Evolutionary conservation across 2,888 invertebrate genomes (phyloP).

Genomic region (Adela reaumurella): DNA sequence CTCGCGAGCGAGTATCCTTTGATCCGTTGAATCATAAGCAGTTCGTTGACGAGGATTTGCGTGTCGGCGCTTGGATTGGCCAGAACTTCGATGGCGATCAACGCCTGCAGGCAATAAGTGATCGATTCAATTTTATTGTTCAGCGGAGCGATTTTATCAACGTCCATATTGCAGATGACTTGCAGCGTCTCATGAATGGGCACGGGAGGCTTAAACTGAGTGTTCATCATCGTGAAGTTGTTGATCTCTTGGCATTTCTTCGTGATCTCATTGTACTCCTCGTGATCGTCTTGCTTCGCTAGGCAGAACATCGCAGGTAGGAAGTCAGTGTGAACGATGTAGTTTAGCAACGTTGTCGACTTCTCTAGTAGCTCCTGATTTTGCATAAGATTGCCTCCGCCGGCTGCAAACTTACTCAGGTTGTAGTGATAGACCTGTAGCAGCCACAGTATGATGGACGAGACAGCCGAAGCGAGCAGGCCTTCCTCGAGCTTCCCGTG

Average conservation of each 20-base stretch:
- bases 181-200: constrained; percentile 59
- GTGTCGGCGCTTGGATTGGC: constrained; percentile 83
- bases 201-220: constrained; percentile 50
- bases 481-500: constrained; percentile 86
- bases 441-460: constrained; percentile 79
- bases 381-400: constrained; percentile 36
- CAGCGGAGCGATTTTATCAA: constrained; percentile 57
- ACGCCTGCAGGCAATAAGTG: constrained; percentile 72
- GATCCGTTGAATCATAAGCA: constrained; percentile 79
- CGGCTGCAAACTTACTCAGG: constrained; percentile 40
- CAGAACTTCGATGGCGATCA: constrained; percentile 80
- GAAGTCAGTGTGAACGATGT: constrained; percentile 69
- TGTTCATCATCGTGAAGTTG: constrained; percentile 55
- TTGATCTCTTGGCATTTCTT: constrained; percentile 77
- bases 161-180: constrained; percentile 59
- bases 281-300: constrained; percentile 76
- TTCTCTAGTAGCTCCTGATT: constrained; percentile 65
- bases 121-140: constrained; percentile 61
- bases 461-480: constrained; percentile 76
- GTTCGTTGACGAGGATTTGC: constrained; percentile 73
- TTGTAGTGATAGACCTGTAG: constrained; percentile 66
- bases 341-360: constrained; percentile 64
- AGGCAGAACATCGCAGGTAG: constrained; percentile 78
- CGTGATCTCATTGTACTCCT: constrained; percentile 61
- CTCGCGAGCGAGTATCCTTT: constrained; percentile 79